A percentile compares a stretch with the other conserved stretches of the same genome.
These are phyloP conservation scores for Xestia c-nigrum DNA, from an alignment of 2,888 invertebrate genomes.

Conservation along the genomic window DNA sequence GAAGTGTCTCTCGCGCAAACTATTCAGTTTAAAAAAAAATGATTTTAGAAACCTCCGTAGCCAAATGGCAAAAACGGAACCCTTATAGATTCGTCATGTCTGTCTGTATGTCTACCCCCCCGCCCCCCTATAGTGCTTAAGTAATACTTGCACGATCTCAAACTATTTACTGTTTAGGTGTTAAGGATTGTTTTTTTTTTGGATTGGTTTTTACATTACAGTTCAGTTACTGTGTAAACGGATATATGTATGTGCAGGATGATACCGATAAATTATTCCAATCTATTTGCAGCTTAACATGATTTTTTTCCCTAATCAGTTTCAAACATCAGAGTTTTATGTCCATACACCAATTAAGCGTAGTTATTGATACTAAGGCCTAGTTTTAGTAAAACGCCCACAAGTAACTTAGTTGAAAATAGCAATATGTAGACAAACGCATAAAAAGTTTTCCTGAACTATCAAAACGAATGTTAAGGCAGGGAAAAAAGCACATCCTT, in stretches of 20 bases:
- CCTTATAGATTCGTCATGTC: no score
- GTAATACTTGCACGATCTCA: no score
- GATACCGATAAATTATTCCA: background rate
- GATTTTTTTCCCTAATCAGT: slow-evolving; percentile 1
- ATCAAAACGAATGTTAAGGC: background rate
- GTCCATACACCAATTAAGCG: background rate
- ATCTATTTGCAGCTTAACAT: background rate
- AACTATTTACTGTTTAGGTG: background rate
- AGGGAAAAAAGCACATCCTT: slow-evolving; percentile 5
- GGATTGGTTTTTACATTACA: background rate
- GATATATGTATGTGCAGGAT: background rate
- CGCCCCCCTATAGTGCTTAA: no score
- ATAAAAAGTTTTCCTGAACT: background rate
- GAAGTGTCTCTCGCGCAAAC: no score
- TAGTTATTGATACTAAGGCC: background rate
- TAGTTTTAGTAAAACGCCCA: background rate
- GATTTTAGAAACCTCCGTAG: no score
- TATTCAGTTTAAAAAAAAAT: no score
- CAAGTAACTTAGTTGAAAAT: background rate
- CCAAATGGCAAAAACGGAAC: no score
- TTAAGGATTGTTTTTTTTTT: background rate
- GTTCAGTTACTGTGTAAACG: background rate
- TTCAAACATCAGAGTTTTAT: background rate
- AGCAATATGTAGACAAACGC: background rate
- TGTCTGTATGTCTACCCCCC: no score